Evolutionary conservation across 37 sponge, comb jelly and placozoan genomes (phyloP), one percentile per base, ranked within the genome.

Genomic region (Amphimedon queenslandica): DNA sequence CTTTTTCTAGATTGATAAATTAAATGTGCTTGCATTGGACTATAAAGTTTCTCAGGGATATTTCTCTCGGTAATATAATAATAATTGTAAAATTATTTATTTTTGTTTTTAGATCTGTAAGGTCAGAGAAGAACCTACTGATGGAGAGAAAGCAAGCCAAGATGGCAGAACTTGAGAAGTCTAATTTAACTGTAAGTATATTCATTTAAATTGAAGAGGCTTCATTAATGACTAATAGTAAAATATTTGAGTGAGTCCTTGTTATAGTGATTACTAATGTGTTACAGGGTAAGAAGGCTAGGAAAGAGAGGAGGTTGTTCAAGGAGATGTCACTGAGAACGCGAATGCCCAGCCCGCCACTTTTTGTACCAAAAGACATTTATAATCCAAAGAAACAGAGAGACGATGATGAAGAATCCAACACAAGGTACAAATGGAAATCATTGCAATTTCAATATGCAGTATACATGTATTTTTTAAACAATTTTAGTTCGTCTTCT

Each of bases 11-110:
- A 64, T 80, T 25, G 86, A 90, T 57, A 84, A 63, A 65, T 57
- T 90, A 58, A 90, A 90, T 38, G 41, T 90, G 63, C 10, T 74
- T 23, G 85, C 90, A 28, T 67, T 84, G 3, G 78, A 77, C 29
- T 90, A 80, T 67, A 71, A 77, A 42, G 37, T 90, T 34, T 58
- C 74, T 28, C 71, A 73, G 16, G 80, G 89, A 0, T 31, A 39
- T 39, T 88, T 79, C 72, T 55, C 74, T 70, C 82, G 47, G 89
- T 87, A 28, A 39, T 16, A 37, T 6, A 38, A 21, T 2, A 18
- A 13, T 47, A 47, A 8, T 18, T 47, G 53, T 47, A 47, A 47
- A 47, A 13, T 47, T 47, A 47, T 47, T 18, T 13, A 47, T 47
- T 24, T 8, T 23, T 5, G 8, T 5, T 35, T 1, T 71, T 57